A percentile compares a stretch with the other conserved stretches of the same genome.
Conservation (phyloP, 2,888 invertebrate genomes). For the Ochropleura leucogaster region DNA sequence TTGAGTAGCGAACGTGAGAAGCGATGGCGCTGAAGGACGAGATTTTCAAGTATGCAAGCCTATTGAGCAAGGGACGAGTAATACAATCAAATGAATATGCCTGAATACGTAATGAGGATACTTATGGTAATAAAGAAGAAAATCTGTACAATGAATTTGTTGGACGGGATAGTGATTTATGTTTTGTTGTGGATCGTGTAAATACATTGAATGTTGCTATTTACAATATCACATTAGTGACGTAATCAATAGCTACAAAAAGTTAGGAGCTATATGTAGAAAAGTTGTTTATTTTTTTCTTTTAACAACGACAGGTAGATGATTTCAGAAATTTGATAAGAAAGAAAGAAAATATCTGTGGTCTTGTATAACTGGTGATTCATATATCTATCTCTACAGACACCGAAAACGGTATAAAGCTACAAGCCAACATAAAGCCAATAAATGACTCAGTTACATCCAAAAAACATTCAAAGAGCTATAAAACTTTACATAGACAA, state of each 20-base stretch:
- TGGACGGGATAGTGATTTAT: slow-evolving; percentile 22
- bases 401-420: background rate
- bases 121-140: slow-evolving; percentile 33
- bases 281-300: too few species aligned
- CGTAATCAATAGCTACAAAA: too few species aligned
- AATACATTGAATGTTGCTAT: background rate
- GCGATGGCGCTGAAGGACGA: slow-evolving; percentile 62
- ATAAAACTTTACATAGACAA: slow-evolving; percentile 31
- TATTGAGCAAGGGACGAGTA: slow-evolving; percentile 56
- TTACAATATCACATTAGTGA: background rate
- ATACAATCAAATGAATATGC: slow-evolving; percentile 56
- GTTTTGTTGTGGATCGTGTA: slow-evolving; percentile 27
- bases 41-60: slow-evolving; percentile 44
- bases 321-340: too few species aligned
- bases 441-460: background rate
- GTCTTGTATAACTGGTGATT: background rate
- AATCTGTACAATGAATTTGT: slow-evolving; percentile 45
- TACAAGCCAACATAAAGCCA: background rate
- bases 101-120: slow-evolving; percentile 54
- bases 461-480: slow-evolving; percentile 11
- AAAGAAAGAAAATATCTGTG: background rate
- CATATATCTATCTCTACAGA: background rate
- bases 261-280: too few species aligned
- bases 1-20: slow-evolving; percentile 68
- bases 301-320: too few species aligned